Percentiles rank a stretch among this genome's conserved stretches.
Conservation (phyloP, 2,888 invertebrate genomes). For the Diloba caeruleocephala region DNA sequence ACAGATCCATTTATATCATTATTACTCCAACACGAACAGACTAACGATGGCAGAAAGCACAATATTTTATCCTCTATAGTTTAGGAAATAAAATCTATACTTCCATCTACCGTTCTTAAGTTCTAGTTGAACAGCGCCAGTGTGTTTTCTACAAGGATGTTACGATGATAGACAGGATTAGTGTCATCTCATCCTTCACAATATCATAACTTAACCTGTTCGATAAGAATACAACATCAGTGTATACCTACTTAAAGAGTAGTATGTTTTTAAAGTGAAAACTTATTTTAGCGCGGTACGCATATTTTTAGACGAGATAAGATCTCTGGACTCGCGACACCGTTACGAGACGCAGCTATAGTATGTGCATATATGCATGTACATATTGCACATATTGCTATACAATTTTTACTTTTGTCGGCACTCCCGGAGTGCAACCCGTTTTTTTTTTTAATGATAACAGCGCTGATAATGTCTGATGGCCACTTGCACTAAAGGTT, state of each 20-base stretch:
- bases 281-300: no score
- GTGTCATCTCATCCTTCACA: slow-evolving; percentile 24
- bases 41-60: slow-evolving; percentile 7
- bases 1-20: slow-evolving; percentile 37
- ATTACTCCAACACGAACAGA: slow-evolving; percentile 14
- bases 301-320: no score
- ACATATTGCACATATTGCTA: no score
- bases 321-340: no score
- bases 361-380: no score
- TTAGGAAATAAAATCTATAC: background rate
- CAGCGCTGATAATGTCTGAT: no score
- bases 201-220: background rate
- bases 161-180: slow-evolving; percentile 39
- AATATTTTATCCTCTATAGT: slow-evolving; percentile 2
- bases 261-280: background rate
- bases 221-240: slow-evolving; percentile 23
- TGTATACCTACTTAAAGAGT: slow-evolving; percentile 1
- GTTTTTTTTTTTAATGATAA: no score
- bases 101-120: background rate
- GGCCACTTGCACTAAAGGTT: no score
- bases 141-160: slow-evolving; percentile 17
- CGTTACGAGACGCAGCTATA: no score
- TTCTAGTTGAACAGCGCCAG: slow-evolving; percentile 1
- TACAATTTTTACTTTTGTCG: no score
- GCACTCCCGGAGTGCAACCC: no score